Evolutionary conservation across 2,888 invertebrate species (phyloP), one percentile per base, ranked within the genome.

Genomic region (Acleris cristana): DNA sequence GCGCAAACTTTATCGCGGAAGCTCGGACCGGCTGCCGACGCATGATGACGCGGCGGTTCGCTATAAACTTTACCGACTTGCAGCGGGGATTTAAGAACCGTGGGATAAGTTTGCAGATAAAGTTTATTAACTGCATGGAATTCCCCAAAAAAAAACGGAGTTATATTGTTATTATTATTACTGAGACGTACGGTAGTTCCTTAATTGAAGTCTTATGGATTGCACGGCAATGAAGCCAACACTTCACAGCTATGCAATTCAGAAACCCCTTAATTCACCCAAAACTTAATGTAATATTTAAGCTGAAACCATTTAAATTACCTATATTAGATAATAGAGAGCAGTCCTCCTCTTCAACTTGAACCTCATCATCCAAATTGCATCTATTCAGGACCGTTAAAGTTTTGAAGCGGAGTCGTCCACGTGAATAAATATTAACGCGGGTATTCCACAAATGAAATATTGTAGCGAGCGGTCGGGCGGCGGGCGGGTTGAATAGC

Each of bases 1-100:
- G 88, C 89, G 85, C 79, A 90, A 90, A 90, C 86, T 90, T 87
- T 88, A 87, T 87, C 82, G 80, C 83, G 72, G 79, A 79, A 81
- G 79, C 78, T 77, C 75, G 74, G 75, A 75, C 73, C 54, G n/a
- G 58, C 58, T 56, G 74, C 79, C 79, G 78, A 78, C 72, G 74
- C 76, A 80, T 76, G 70, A 65, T 72, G 72, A 73, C 70, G 77
- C 74, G 75, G 76, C 81, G 80, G 80, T 84, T 86, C 84, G 82
- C 82, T 81, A 79, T 74, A 73, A 84, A 80, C 80, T 82, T 79
- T 79, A 79, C 76, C 48, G 58, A 67, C 53, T 63, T 61, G 26
- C 30, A 19, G 57, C 40, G 16, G 10, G n/a, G 12, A 26, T 2
- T 49, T n/a, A 19, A 49, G 12, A 2, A 16, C 44, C 7, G 44